Conservation (phyloP, 2,113 vertebrate genomes). For the Oncorhynchus tshawytscha region DNA sequence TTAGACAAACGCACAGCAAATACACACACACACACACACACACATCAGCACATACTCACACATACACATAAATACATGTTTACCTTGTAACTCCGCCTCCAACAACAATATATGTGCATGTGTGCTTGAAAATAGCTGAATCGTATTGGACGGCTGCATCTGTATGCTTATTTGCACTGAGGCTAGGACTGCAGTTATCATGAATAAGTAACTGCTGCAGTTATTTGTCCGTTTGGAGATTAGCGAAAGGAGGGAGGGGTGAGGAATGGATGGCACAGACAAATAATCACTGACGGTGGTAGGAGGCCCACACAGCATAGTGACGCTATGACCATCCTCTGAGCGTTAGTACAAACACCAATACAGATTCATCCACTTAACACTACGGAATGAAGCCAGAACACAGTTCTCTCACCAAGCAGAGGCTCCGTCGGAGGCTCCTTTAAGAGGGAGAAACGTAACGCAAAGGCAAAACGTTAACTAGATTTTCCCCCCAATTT, state of each 20-base stretch:
- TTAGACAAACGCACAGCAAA: conserved; percentile 1
- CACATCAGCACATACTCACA: conserved; percentile 11
- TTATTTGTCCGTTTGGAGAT: conserved; percentile 10
- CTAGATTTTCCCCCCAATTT: conserved; percentile 13
- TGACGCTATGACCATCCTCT: conserved; percentile 15
- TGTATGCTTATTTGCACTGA: conserved; percentile 28
- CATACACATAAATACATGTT: conserved; percentile 38
- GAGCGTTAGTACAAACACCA: conserved; percentile 33
- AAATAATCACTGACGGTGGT: conserved; percentile 13
- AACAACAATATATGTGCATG: conserved; percentile 40
- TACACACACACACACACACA: conserved; percentile 14
- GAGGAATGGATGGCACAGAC: conserved; percentile 26
- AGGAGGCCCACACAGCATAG: conserved; percentile 4
- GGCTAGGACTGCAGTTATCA: conserved; percentile 39
- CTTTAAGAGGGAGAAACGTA: conserved; percentile 64
- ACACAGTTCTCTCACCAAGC: conserved; percentile 69
- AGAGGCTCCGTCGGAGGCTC: conserved; percentile 63
- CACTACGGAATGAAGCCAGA: conserved; percentile 37
- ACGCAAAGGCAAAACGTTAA: conserved; percentile 57
- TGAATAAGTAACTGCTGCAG: conserved; percentile 58
- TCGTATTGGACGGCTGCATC: conserved; percentile 9
- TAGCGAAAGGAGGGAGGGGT: not conserved
- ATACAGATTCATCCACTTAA: conserved; percentile 37
- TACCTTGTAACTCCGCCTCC: conserved; percentile 18
- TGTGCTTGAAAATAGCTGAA: conserved; percentile 22